Evolutionary conservation across 1,140 invertebrate genomes (phyloP), one percentile per base, ranked within the genome.

Genomic region (Heliconius himera): DNA sequence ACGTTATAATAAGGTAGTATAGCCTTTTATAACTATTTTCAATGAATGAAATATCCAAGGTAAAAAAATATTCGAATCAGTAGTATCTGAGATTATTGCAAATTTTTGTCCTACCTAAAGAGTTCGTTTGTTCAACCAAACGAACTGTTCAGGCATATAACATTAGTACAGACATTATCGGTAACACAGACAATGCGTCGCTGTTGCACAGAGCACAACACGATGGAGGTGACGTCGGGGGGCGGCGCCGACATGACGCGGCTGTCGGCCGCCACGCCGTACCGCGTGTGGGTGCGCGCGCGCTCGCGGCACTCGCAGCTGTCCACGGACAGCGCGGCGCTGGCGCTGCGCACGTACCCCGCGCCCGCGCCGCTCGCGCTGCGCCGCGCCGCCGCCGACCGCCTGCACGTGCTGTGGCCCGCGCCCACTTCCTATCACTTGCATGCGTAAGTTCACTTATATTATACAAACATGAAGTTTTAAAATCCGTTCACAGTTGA

Each of bases 231-330:
- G 79, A 86, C 89, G 1, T 80, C 95, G 86, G 87, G 95, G 85
- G 75, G 95, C 89, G 80, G 89, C 81, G 83, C 93, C 81, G 85
- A 90, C 51, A 86, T 94, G 82, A 86, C 85, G 8, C 86, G 87
- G 0, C 79, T 93, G 22, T 84, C 95, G 9, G 96, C 97, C 0
- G 95, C 95, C 76, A 96, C 96, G 33, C 93, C 94, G 1, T 98
- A 98, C 85, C 87, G 92, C 0, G 94, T 97, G 46, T 97, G 96
- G 95, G 95, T 98, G 11, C 93, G 95, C 20, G 97, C 97, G 1
- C 97, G 97, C 87, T 97, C 97, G 1, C 95, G 96, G 74, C 96
- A 96, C 73, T 96, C 95, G n/a, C 92, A 96, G 6, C 95, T 95
- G 33, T 96, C 95, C 70, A 97, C 95, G n/a, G 96, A 96, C 81